Base-by-base conservation (phyloP, 2,113 vertebrate genomes). In the Cisticola juncidis region DNA sequence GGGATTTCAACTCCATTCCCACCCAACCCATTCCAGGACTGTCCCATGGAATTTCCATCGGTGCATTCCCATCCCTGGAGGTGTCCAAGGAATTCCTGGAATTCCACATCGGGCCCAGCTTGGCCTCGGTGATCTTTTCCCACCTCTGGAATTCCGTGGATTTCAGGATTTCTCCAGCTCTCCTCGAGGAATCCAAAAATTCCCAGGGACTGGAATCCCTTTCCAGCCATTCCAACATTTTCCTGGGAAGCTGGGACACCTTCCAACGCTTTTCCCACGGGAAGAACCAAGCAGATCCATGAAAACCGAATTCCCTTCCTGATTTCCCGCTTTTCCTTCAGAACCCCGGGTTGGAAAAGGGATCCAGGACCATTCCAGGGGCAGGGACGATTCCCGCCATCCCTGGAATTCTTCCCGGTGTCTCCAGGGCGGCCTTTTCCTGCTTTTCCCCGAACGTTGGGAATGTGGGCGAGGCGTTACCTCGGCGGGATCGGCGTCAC, bases 281-380 rank as follows among this genome's bases (percentile, higher is more conserved):
- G 51, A 68, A 68, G 10, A 33, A 17, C 42, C 10, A 1, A 48
- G 18, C 0, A 0, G 23, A 28, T 81, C 78, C 64, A 22, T 0
- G 9, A 10, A 38, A 48, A 25, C 23, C 0, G 3, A 29, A 9
- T n/a, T 19, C 0, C 10, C 12, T 17, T 50, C 42, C 42, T 15
- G 42, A 44, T 44, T 44, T 44, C 23, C 14, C 11, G 9, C 9
- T 69, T 40, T 58, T 4, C 14, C 9, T n/a, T 17, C 1, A 4
- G 22, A 33, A 48, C 33, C 53, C 79, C 29, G 4, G 14, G 8
- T 12, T 0, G 24, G 65, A 35, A 50, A 58, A 48, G 11, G 44
- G 14, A 35, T 24, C 12, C 12, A 1, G 19, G 24, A 48, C 11
- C 44, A n/a, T 50, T 40, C 79, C 29, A 47, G 0, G 14, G 48